These are phyloP conservation scores for Zele albiditarsus DNA, from an alignment of 2,888 invertebrate species.

Conservation along the genomic window DNA sequence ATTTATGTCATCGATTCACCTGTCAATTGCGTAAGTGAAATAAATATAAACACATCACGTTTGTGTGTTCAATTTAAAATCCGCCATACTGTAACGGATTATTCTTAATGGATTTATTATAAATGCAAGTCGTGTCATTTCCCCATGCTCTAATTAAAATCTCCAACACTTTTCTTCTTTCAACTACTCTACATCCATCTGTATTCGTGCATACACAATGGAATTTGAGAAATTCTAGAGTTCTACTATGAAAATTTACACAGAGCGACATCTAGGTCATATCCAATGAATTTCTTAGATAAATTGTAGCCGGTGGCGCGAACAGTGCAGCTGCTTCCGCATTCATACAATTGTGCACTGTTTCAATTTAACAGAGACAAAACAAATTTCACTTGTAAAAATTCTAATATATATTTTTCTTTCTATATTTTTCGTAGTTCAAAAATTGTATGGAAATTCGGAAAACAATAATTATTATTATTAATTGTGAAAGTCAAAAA, in stretches of 20 bases:
- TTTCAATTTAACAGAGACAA: too few relatives aligned
- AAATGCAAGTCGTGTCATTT: not conserved
- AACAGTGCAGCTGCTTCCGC: not conserved
- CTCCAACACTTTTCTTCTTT: too few relatives aligned
- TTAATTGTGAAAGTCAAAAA: too few relatives aligned
- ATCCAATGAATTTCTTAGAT: conserved; percentile 8
- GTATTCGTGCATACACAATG: too few relatives aligned
- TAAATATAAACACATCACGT: not conserved
- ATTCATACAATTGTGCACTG: not conserved
- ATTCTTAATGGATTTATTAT: not conserved
- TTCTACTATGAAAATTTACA: conserved; percentile 32
- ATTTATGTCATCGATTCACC: conserved; percentile 47
- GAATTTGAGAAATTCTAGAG: conserved; percentile 15
- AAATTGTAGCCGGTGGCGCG: conserved; percentile 22
- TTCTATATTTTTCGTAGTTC: too few relatives aligned
- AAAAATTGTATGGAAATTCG: too few relatives aligned
- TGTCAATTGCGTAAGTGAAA: conserved; percentile 26
- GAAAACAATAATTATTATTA: too few relatives aligned
- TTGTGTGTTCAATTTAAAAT: conserved; percentile 7
- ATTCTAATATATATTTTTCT: too few relatives aligned
- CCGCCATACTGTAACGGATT: not conserved
- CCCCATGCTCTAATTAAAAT: too few relatives aligned
- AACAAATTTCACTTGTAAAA: too few relatives aligned
- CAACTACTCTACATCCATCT: too few relatives aligned
- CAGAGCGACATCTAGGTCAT: conserved; percentile 32